Base-by-base conservation (phyloP, 1,140 invertebrate species). In the Zaprionus taronus region DNA sequence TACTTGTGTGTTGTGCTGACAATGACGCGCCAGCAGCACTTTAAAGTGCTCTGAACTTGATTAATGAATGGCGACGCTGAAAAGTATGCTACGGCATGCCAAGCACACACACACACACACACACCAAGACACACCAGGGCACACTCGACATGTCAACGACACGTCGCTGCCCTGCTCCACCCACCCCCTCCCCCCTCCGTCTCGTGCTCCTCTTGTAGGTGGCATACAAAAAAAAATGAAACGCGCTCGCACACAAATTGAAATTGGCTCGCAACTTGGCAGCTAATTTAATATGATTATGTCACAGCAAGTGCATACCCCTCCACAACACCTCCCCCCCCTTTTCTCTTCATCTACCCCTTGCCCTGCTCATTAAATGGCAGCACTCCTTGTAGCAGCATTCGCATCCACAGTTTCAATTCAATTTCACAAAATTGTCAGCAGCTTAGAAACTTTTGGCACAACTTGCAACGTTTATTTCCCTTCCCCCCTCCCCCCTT, bases 41-140 rank as follows among this genome's bases (percentile, higher is more conserved):
- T 87, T 87, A 87, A 87, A 87, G 83, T 87, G 83, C 83, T 73
- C 80, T 83, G 83, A 87, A 86, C 83, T 87, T 87, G 83, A 87
- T 87, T 87, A 87, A 87, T 87, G 83, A 86, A 86, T 87, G 83
- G 67, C 83, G 67, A 77, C 71, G 77, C 83, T 83, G 72, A 60
- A 87, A 87, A 87, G 80, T 87, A 78, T 87, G 83, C 83, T 83
- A 87, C 65, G 73, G 28, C 64, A 71, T 78, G 71, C 79, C 56
- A 20, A 49, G 20, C 31, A 77, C 64, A 56, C 56, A 26, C 51
- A 53, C 76, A 58, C 57, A 64, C 15, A 69, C 69, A 26, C 36
- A 49, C 41, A 51, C 53, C 34, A 17, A 5, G 26, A 5, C 60
- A 44, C 17, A 47, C 36, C 34, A 28, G 36, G 57, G 56, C 65